Evolutionary conservation across 2,888 invertebrate genomes (phyloP).

Genomic region (Ypsolopha scabrella): DNA sequence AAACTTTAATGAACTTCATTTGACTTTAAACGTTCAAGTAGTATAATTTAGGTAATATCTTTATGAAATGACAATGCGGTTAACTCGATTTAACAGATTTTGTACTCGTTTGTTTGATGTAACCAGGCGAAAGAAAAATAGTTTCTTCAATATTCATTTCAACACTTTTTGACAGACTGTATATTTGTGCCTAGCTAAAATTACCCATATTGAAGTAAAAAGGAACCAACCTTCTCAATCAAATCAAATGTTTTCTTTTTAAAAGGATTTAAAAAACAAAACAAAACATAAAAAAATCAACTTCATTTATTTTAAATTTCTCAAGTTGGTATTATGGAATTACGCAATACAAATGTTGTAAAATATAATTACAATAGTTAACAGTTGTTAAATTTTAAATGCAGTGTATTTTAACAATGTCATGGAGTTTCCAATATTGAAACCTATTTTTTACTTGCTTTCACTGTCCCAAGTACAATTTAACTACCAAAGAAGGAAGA

Average conservation of each 20-base stretch:
- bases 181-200: too few species aligned
- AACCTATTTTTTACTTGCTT: conserved; percentile 19
- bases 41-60: too few species aligned
- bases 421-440: conserved; percentile 47
- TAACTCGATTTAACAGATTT: too few species aligned
- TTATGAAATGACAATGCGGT: too few species aligned
- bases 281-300: conserved; percentile 49
- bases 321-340: conserved; percentile 59
- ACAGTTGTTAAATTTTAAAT: conserved; percentile 65
- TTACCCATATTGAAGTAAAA: not conserved
- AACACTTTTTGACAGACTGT: too few species aligned
- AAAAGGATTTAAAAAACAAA: conserved; percentile 15
- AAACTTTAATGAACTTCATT: too few species aligned
- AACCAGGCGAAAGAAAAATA: too few species aligned
- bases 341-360: conserved; percentile 63
- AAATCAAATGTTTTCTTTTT: not conserved
- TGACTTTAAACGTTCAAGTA: too few species aligned
- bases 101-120: too few species aligned
- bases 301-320: conserved; percentile 62
- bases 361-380: conserved; percentile 63
- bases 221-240: not conserved
- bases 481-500: conserved; percentile 19
- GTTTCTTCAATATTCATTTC: too few species aligned
- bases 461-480: conserved; percentile 21
- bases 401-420: conserved; percentile 60